Evolutionary conservation across 2,797 vertebrate genomes (phyloP), one percentile per base, ranked within the genome.

Genomic region (Takifugu ocellatus): DNA sequence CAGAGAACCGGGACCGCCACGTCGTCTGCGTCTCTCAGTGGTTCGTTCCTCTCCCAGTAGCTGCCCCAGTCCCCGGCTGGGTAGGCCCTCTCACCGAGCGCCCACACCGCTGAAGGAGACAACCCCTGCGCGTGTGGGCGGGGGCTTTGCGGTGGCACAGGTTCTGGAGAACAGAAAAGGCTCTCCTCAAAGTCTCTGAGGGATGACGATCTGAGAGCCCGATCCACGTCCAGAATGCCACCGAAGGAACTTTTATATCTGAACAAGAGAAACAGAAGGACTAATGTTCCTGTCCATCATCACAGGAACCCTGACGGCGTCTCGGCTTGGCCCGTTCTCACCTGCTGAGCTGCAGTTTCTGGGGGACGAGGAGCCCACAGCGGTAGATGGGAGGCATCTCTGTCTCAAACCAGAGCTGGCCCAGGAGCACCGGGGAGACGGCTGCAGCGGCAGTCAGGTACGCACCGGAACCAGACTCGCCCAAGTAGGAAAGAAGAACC

Each of bases 41-140:
- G 94, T 59, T 98, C 94, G 0, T 98, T 98, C 66, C 75, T 86
- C 26, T 93, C 92, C 95, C 95, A 96, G 81, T 96, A 96, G 24
- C 72, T 43, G 14, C 90, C 90, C 95, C 94, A 96, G 72, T 83
- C 90, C 48, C 48, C 51, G 12, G 78, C 69, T 5, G 62, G 77
- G 46, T 56, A 31, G 0, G 67, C 83, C 25, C 83, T 72, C 25
- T 88, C 84, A 0, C 70, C 78, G 62, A 84, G 75, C 0, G 25
- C 78, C 74, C 66, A 79, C 39, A 58, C 68, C 14, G 33, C 74
- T 9, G 75, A 61, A 25, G 74, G 33, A 48, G 61, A 47, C 15
- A 27, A 44, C 12, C 17, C 33, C 16, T 29, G 46, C 49, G 46
- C 50, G 11, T 59, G 16, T 43, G 55, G 66, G n/a, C 12, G 25